Percentiles rank a stretch among this genome's conserved stretches.
Evolutionary conservation across 2,888 invertebrate species (phyloP).

Genomic region (Lomographa bimaculata): DNA sequence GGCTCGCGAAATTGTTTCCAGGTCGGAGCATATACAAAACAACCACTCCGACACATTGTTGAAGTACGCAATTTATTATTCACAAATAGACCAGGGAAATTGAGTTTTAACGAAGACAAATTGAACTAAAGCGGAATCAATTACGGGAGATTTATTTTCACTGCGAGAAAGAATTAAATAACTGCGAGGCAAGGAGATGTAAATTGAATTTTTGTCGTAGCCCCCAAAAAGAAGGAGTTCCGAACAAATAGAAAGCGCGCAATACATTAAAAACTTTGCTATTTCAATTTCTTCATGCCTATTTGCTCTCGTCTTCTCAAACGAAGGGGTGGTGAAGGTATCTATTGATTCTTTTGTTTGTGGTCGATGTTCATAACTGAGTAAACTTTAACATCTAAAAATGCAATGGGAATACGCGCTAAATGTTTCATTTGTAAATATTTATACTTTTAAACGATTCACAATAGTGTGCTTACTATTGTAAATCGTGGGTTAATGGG

Average conservation of each 20-base stretch:
- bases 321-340: conserved; percentile 4
- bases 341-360: conserved; percentile 18
- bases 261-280: conserved; percentile 55
- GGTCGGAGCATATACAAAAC: conserved; percentile 52
- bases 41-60: conserved; percentile 60
- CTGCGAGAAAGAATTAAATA: conserved; percentile 76
- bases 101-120: conserved; percentile 82
- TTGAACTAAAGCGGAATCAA: conserved; percentile 81
- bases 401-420: too few species aligned
- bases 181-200: conserved; percentile 71
- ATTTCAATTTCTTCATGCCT: conserved; percentile 42
- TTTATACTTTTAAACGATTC: too few species aligned
- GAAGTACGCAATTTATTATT: conserved; percentile 78
- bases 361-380: background rate
- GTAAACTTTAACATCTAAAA: too few species aligned
- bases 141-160: conserved; percentile 80
- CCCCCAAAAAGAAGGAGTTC: conserved; percentile 54
- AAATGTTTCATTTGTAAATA: too few species aligned
- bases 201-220: conserved; percentile 76
- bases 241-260: conserved; percentile 46
- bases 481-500: too few species aligned
- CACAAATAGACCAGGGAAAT: conserved; percentile 80
- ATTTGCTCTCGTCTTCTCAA: conserved; percentile 30
- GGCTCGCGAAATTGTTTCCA: conserved; percentile 58
- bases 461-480: too few species aligned